Evolutionary conservation across 2,113 vertebrate species (phyloP).

Genomic region (Oncorhynchus clarkii): DNA sequence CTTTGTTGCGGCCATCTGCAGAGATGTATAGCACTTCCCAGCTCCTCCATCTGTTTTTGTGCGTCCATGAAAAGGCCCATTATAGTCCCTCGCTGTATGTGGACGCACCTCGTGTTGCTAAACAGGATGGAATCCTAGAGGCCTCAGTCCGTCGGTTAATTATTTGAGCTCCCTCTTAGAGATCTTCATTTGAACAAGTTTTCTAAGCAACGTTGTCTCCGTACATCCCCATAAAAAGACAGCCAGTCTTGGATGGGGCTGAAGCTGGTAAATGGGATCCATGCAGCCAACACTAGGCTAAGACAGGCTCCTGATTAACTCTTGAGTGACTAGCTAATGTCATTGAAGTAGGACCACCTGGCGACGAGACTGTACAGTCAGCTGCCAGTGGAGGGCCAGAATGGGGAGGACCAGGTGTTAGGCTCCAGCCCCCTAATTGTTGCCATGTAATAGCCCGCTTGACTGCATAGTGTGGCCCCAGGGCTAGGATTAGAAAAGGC

Average conservation of each 20-base stretch:
- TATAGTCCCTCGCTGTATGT: constrained; percentile 64
- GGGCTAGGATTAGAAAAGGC: constrained; percentile 80
- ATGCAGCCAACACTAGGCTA: constrained; percentile 52
- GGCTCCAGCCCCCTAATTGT: constrained; percentile 76
- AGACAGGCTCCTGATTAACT: constrained; percentile 81
- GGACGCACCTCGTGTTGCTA: constrained; percentile 55
- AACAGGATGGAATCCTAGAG: constrained; percentile 55
- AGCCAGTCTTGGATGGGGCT: constrained; percentile 41
- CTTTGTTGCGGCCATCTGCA: constrained; percentile 56
- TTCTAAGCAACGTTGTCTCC: constrained; percentile 76
- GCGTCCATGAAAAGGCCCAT: constrained; percentile 72
- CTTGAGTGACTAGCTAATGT: constrained; percentile 85
- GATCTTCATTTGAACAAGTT: constrained; percentile 78
- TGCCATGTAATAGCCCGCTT: constrained; percentile 81
- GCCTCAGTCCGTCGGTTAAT: constrained; percentile 51
- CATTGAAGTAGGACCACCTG: constrained; percentile 90
- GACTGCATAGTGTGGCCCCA: constrained; percentile 85
- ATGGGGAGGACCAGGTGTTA: constrained; percentile 85
- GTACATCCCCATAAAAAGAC: constrained; percentile 42
- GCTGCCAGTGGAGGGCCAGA: constrained; percentile 85
- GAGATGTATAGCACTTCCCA: constrained; percentile 73
- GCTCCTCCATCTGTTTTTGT: constrained; percentile 75
- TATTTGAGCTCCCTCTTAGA: constrained; percentile 52
- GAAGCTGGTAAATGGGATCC: constrained; percentile 59
- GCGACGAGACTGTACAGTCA: constrained; percentile 84